Evolutionary conservation across 2,113 vertebrate genomes (phyloP).

Genomic region (Misgurnus mizolepis): DNA sequence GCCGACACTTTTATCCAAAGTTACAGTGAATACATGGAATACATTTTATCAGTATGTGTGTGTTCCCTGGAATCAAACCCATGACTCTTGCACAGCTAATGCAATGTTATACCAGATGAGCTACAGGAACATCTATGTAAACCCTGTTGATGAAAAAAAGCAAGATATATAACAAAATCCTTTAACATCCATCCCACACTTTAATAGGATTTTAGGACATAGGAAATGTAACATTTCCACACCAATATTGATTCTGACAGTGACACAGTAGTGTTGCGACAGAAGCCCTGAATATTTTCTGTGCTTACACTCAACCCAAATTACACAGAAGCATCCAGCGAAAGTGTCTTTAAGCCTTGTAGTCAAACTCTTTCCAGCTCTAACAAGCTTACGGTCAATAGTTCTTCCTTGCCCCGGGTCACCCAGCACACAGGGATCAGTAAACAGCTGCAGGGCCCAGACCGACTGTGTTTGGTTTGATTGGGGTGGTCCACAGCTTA

Average conservation of each 20-base stretch:
- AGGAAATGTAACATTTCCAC: neutral
- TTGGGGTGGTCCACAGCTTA: slow-evolving; percentile 56
- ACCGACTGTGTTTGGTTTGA: slow-evolving; percentile 38
- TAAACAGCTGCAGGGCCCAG: slow-evolving; percentile 28
- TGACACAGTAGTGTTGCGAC: neutral
- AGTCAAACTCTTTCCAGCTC: slow-evolving; percentile 44
- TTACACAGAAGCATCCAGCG: slow-evolving; percentile 35
- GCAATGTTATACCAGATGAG: too few species aligned
- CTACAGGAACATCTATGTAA: too few species aligned
- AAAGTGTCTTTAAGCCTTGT: slow-evolving; percentile 44
- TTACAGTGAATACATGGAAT: too few species aligned
- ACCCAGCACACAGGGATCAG: slow-evolving; percentile 38
- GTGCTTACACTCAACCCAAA: slow-evolving; percentile 31
- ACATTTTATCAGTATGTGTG: too few species aligned
- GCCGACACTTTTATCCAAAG: too few species aligned
- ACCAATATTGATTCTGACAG: neutral
- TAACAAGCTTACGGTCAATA: slow-evolving; percentile 56
- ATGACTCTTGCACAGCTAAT: too few species aligned
- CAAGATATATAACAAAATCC: neutral
- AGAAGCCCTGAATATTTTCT: slow-evolving; percentile 19
- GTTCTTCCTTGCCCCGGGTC: slow-evolving; percentile 49
- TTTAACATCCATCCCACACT: neutral
- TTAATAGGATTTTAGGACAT: neutral
- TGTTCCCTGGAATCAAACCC: too few species aligned
- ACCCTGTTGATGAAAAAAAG: neutral